Evolutionary conservation across 2,888 invertebrate genomes (phyloP).

Genomic region (Lasioglossum lativentre): DNA sequence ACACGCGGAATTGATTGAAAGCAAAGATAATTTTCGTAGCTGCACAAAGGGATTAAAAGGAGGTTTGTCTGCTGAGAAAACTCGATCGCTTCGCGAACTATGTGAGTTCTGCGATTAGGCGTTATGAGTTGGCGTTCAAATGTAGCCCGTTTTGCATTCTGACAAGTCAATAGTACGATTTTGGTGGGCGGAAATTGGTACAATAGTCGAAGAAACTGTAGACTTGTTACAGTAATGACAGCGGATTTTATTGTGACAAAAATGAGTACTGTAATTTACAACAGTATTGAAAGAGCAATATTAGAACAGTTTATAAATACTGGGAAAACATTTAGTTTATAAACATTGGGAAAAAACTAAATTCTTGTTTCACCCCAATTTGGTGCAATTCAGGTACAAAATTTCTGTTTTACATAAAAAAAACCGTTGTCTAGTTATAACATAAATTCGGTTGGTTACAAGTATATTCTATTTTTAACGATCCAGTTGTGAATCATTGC

Average conservation of each 20-base stretch:
- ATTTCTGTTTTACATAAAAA: too few relatives aligned
- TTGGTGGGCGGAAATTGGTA: neutral
- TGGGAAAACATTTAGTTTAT: too few relatives aligned
- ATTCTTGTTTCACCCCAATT: too few relatives aligned
- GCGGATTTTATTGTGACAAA: neutral
- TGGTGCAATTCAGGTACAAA: too few relatives aligned
- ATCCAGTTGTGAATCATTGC: neutral
- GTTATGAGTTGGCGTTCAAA: neutral
- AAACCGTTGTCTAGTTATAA: too few relatives aligned
- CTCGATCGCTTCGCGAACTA: neutral
- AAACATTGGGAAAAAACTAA: too few relatives aligned
- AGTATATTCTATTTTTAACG: neutral
- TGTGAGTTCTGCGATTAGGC: neutral
- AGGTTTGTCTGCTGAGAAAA: neutral
- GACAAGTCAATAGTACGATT: neutral
- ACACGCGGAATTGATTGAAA: constrained; percentile 52
- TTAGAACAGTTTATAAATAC: neutral
- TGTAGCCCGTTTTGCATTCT: neutral
- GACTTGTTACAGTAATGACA: neutral
- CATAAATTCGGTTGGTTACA: neutral
- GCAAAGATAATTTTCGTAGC: constrained; percentile 50
- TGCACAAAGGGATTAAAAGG: constrained; percentile 17
- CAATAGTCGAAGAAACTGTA: neutral
- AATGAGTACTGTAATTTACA: neutral
- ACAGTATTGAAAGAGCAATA: neutral